Evolutionary conservation across 2,113 vertebrate species (phyloP).

Genomic region (Rynchops niger): DNA sequence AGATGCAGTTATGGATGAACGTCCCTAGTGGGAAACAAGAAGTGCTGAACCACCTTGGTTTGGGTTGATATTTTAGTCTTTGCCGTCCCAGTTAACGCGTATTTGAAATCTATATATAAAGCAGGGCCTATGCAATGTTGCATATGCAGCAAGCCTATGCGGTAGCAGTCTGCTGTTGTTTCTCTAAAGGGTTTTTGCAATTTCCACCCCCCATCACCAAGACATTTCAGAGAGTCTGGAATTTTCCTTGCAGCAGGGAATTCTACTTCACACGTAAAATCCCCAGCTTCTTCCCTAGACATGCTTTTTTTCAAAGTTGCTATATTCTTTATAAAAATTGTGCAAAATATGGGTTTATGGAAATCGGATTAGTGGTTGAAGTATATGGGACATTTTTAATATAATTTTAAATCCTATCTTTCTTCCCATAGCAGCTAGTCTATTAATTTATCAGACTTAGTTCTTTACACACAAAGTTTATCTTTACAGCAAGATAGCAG

Average conservation of each 20-base stretch:
- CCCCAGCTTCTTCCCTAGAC: not conserved
- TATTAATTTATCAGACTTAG: slow-evolving; percentile 40
- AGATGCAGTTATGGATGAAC: not conserved
- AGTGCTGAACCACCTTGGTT: not conserved
- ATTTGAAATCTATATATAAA: rapidly evolving
- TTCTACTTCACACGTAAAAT: not conserved
- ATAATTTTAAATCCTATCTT: not conserved
- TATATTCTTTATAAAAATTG: not conserved
- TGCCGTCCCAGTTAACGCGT: not conserved
- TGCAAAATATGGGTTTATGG: not conserved
- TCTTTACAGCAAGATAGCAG: slow-evolving; percentile 22
- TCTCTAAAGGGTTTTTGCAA: not conserved
- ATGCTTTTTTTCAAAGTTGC: not conserved
- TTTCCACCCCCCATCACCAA: not conserved
- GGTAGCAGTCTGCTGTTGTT: not conserved
- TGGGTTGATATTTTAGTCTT: not conserved
- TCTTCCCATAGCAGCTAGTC: not conserved
- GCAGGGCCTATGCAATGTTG: not conserved
- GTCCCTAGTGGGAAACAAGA: not conserved
- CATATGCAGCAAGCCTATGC: not conserved
- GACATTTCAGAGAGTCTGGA: not conserved
- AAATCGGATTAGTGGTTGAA: not conserved
- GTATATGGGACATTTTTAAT: slow-evolving; percentile 11
- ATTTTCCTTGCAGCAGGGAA: not conserved
- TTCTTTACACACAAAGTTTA: slow-evolving; percentile 19